Evolutionary conservation across 2,888 invertebrate genomes (phyloP), one percentile per base, ranked within the genome.

Genomic region (Catocala fraxini): DNA sequence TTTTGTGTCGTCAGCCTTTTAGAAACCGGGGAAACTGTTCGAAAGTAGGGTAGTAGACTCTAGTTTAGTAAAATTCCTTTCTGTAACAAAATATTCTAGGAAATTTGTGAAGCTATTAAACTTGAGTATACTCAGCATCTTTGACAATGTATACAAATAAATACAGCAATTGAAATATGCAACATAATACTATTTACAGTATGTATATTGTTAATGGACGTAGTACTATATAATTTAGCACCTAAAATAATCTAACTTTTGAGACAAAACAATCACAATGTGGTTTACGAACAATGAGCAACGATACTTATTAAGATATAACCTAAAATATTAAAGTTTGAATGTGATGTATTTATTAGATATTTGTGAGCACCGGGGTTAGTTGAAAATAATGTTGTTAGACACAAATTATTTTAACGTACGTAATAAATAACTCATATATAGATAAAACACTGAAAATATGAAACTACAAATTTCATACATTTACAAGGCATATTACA

Each of bases 251-350:
- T 52, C 49, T 65, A 54, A 63, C 70, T 66, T 73, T 80, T 70
- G 70, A 78, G 72, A 77, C 73, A 69, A 74, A 71, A 75, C 34
- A 64, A 59, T 70, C 63, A 70, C 65, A 56, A 48, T 43, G 43
- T 41, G n/a, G 25, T 13, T 54, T 9, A 41, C 45, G 51, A 54
- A 56, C 49, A 70, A 73, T 77, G 74, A 75, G 64, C 64, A 58
- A 56, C 33, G 6, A 12, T 39, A 54, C 34, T 7, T 9, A 47
- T 45, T 54, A 57, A n/a, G 13, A 15, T 53, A 59, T 58, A 47
- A 35, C 52, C 49, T 56, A 12, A 45, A 41, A 54, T 53, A 56
- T 39, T 52, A 25, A 15, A 49, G 54, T 4, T 53, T 54, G 5
- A 34, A 46, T 63, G 73, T 68, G 54, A 68, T 65, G 67, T 58